Conservation (phyloP, 2,888 invertebrate genomes). For the Pycnomerus fuliginosus region DNA sequence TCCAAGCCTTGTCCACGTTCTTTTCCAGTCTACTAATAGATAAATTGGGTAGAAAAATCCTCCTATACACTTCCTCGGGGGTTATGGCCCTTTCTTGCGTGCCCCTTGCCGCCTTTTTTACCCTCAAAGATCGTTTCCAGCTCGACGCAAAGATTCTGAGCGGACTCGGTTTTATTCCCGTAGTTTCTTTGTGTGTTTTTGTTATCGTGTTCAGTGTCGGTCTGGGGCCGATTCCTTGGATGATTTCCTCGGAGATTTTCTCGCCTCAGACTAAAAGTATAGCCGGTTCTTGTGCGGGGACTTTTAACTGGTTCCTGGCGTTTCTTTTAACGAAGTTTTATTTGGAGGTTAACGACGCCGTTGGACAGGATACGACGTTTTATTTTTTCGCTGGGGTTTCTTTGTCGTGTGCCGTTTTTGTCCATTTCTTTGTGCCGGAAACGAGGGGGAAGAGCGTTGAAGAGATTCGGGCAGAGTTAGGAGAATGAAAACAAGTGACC, state of each 20-base stretch:
- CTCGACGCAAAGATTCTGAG: constrained; percentile 52
- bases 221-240: constrained; percentile 85
- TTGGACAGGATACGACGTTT: constrained; percentile 66
- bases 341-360: constrained; percentile 55
- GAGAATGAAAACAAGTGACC: too few species aligned
- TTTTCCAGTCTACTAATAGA: constrained; percentile 77
- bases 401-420: constrained; percentile 63
- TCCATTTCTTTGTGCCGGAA: constrained; percentile 35
- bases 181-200: constrained; percentile 72
- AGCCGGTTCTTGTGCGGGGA: constrained; percentile 73
- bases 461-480: constrained; percentile 41
- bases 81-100: constrained; percentile 71
- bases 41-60: constrained; percentile 72
- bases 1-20: constrained; percentile 77
- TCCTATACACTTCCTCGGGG: constrained; percentile 70
- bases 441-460: constrained; percentile 46
- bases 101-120: constrained; percentile 73
- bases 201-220: constrained; percentile 80
- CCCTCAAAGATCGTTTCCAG: constrained; percentile 48
- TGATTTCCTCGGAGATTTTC: constrained; percentile 81
- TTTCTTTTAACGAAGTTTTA: constrained; percentile 78
- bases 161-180: constrained; percentile 71
- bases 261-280: constrained; percentile 73
- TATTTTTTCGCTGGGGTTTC: constrained; percentile 72
- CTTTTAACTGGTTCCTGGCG: constrained; percentile 77